These are phyloP conservation scores for Carduelis carduelis DNA, from an alignment of 2,797 vertebrate species.

Conservation along the genomic window DNA sequence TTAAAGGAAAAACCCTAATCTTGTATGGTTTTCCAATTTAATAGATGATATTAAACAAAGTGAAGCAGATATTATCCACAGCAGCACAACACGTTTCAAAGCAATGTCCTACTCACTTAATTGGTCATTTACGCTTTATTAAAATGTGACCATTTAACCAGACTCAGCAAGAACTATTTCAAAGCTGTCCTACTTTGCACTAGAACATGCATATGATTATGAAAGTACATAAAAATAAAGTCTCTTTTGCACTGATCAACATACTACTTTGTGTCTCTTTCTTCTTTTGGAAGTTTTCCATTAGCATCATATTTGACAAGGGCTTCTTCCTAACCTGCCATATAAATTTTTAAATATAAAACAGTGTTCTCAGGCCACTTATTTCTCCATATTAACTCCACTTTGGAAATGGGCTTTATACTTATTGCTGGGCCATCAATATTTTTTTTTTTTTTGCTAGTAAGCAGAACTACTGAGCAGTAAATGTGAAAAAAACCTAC, in stretches of 20 bases:
- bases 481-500: not conserved
- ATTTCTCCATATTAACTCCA: not conserved
- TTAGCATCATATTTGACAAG: not conserved
- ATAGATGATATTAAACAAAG: not conserved
- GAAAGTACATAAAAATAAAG: not conserved
- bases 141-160: not conserved
- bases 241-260: not conserved
- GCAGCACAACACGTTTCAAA: not conserved
- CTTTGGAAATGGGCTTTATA: not conserved
- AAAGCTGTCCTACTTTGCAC: not conserved
- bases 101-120: not conserved
- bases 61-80: not conserved
- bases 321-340: not conserved
- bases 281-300: not conserved
- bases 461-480: not conserved
- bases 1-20: fast-evolving
- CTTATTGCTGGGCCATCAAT: not conserved
- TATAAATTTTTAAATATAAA: not conserved
- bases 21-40: not conserved
- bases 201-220: not conserved
- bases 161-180: not conserved
- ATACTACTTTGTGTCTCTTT: not conserved
- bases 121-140: not conserved
- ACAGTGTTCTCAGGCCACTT: not conserved
- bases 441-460: not conserved